Percentiles rank a stretch among this genome's conserved stretches.
These are phyloP conservation scores for Columba livia DNA, from an alignment of 2,113 vertebrate species.

Conservation along the genomic window DNA sequence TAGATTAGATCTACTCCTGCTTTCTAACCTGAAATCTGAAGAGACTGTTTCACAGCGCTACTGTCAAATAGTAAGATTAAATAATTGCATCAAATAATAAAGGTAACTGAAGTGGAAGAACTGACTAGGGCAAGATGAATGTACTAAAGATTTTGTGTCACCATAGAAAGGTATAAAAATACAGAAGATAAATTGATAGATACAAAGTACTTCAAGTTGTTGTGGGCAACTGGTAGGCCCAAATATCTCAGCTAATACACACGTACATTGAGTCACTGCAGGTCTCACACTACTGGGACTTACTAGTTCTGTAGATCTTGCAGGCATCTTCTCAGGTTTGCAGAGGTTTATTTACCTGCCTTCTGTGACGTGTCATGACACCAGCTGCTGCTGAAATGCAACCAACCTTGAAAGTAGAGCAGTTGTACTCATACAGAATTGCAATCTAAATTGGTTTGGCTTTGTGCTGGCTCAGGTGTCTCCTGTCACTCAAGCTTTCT, in stretches of 20 bases:
- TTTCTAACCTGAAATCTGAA: background rate
- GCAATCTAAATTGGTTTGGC: background rate
- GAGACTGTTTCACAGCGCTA: background rate
- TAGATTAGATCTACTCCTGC: background rate
- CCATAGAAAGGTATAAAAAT: background rate
- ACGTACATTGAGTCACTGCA: fast-evolving
- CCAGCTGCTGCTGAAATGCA: background rate
- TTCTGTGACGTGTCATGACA: background rate
- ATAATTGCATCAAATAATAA: background rate
- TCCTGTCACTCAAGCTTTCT: background rate
- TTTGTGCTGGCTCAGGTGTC: background rate
- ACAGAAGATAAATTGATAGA: background rate
- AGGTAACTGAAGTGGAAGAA: background rate
- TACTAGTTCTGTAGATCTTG: background rate
- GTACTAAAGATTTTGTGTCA: background rate
- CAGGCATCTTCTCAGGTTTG: background rate
- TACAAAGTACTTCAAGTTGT: background rate
- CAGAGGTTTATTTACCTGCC: background rate
- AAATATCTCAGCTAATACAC: background rate
- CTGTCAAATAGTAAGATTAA: background rate
- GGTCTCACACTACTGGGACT: background rate
- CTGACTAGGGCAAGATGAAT: background rate
- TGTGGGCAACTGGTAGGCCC: background rate
- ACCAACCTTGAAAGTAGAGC: background rate
- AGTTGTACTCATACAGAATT: background rate